Evolutionary conservation across 2,113 vertebrate species (phyloP), one percentile per base, ranked within the genome.

Genomic region (Myocastor coypus): DNA sequence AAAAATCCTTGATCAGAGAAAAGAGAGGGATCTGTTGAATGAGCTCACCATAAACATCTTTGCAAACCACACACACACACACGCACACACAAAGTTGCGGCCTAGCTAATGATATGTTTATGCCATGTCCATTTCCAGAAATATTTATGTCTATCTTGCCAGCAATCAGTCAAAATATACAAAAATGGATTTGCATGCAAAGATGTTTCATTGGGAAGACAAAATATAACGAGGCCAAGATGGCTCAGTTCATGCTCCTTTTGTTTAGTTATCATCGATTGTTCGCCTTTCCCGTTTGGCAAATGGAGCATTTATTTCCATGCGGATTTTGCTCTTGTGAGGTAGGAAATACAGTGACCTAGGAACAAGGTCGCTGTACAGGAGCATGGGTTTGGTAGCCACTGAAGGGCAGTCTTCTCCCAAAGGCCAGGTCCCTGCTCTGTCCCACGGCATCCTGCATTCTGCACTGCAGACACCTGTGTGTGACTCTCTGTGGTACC

Each of bases 111-210:
- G 97, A 78, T 83, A 95, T 97, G 92, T 96, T 97, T 96, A 97
- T 37, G 57, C 32, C 75, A 94, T 89, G 57, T 55, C 89, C 69
- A 82, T 96, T 98, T 85, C 94, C 94, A 97, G 96, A 96, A 85
- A 97, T 95, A 97, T 95, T 98, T 98, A 96, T 73, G 37, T 97
- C 96, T 97, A 78, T 96, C 94, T 96, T 97, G 94, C 92, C 96
- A 97, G 93, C 96, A 98, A 96, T 97, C 92, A 98, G 94, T 73
- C 92, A 94, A 98, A 97, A 98, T 91, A 97, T 0, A 98, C 94
- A 97, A 96, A 96, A 97, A 94, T 9, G 87, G 93, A 96, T 97
- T 97, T 83, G 77, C 59, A 4, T 30, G 50, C 75, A 75, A 97
- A 94, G 63, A 97, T 12, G 93, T 84, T 97, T 96, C 73, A 0